These are phyloP conservation scores for Callorhinus ursinus DNA, from an alignment of 2,113 vertebrate species.

Conservation along the genomic window DNA sequence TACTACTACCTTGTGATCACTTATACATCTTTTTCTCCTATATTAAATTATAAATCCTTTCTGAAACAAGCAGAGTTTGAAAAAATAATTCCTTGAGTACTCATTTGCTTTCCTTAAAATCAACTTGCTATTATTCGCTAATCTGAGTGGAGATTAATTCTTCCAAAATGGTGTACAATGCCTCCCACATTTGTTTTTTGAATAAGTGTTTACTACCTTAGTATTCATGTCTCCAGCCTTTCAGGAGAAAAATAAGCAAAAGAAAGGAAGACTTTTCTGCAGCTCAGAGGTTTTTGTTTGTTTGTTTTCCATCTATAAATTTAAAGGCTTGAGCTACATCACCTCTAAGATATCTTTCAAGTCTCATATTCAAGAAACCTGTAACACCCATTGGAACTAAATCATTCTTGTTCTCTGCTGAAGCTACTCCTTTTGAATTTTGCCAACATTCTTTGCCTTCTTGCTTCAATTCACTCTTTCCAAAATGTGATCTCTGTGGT, in stretches of 20 bases:
- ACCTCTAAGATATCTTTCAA: background rate
- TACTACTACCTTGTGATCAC: background rate
- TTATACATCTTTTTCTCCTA: background rate
- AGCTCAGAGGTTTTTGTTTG: background rate
- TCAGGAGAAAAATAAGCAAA: background rate
- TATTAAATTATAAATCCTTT: background rate
- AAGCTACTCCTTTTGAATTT: constrained; percentile 17
- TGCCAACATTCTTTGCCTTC: constrained; percentile 4
- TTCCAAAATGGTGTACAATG: background rate
- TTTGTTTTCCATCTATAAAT: background rate
- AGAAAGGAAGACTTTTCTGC: background rate
- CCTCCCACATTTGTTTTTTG: background rate
- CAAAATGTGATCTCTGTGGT: background rate
- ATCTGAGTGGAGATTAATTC: constrained; percentile 18
- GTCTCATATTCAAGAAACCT: background rate
- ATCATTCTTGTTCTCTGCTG: background rate
- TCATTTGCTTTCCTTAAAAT: background rate
- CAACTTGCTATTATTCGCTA: constrained; percentile 24
- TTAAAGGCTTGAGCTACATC: background rate
- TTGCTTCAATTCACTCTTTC: background rate
- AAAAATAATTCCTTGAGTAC: background rate
- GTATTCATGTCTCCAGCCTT: background rate
- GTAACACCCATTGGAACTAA: background rate
- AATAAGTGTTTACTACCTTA: background rate
- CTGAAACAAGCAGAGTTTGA: background rate